Evolutionary conservation across 1,140 invertebrate species (phyloP).

Genomic region (Drosophila takahashii): DNA sequence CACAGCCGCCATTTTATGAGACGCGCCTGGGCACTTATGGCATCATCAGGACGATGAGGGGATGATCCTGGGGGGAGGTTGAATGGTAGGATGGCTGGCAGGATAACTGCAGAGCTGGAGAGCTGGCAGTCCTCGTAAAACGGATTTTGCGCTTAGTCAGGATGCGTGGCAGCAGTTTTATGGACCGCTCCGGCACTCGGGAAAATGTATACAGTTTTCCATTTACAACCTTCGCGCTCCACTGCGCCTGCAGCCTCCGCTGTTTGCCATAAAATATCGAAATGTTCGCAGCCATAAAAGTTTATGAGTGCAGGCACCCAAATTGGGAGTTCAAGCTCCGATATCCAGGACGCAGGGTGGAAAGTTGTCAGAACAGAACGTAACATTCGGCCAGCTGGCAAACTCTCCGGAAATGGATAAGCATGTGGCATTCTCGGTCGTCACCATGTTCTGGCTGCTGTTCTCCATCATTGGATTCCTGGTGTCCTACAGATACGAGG

Average conservation of each 20-base stretch:
- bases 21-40: conserved; percentile 77
- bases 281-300: conserved; percentile 71
- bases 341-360: conserved; percentile 7
- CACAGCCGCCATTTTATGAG: conserved; percentile 72
- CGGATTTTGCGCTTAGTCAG: conserved; percentile 79
- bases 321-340: conserved; percentile 45
- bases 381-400: conserved; percentile 10
- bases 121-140: conserved; percentile 58
- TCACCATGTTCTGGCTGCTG: conserved; percentile 37
- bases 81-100: neutral
- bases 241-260: conserved; percentile 58
- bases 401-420: conserved; percentile 50
- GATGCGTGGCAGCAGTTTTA: conserved; percentile 60
- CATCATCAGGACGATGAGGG: conserved; percentile 61
- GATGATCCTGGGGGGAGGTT: conserved; percentile 2
- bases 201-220: conserved; percentile 77
- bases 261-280: conserved; percentile 63
- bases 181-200: conserved; percentile 59
- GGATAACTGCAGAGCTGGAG: conserved; percentile 33
- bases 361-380: conserved; percentile 61
- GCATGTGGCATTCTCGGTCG: neutral
- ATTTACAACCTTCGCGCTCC: conserved; percentile 69
- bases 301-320: conserved; percentile 61
- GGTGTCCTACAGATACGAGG: conserved; percentile 25
- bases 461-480: conserved; percentile 30